Base-by-base conservation (phyloP, 2,113 vertebrate species). In the Gnathonemus echidnorhynchus region DNA sequence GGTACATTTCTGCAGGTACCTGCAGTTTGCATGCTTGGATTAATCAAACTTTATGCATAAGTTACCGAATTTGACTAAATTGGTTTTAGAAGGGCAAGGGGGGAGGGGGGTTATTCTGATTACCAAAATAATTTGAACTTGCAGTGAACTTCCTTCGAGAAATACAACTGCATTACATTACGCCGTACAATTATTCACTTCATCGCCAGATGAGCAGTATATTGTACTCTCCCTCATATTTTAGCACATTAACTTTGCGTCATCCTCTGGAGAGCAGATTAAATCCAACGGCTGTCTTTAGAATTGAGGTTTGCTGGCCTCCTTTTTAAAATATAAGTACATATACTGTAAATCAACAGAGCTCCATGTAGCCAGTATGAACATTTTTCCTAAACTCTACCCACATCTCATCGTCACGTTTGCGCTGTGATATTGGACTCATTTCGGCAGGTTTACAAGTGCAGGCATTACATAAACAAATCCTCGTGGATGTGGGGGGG, bases 271-370 rank as follows among this genome's bases (percentile, higher is more conserved):
- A 95, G 96, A 94, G 94, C 35, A 50, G 49, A 80, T 84, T 45
- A 85, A 45, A 85, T 24, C 39, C 39, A 48, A 48, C 21, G 48
- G 39, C 83, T n/a, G 90, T 84, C 94, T 94, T 94, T 93, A 96
- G 95, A 95, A 95, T 95, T 93, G 95, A 90, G 94, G 94, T 95
- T 92, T 93, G 31, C 93, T 91, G 88, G 94, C 95, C 95, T 95
- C 94, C 95, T 92, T 94, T 94, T 95, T 96, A 96, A 66, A 97
- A 96, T 97, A 97, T 96, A 96, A 96, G 96, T 94, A 94, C 94
- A 94, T 96, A 97, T 70, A 70, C 62, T 70, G 62, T 97, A 97
- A 97, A 96, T 97, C 97, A 96, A 94, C 95, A 94, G 94, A 91
- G 89, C 10, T 27, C 45, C 94, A 11, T 50, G 74, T 15, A 94